Evolutionary conservation across 2,888 invertebrate genomes (phyloP), one percentile per base, ranked within the genome.

Genomic region (Ophion costatus): DNA sequence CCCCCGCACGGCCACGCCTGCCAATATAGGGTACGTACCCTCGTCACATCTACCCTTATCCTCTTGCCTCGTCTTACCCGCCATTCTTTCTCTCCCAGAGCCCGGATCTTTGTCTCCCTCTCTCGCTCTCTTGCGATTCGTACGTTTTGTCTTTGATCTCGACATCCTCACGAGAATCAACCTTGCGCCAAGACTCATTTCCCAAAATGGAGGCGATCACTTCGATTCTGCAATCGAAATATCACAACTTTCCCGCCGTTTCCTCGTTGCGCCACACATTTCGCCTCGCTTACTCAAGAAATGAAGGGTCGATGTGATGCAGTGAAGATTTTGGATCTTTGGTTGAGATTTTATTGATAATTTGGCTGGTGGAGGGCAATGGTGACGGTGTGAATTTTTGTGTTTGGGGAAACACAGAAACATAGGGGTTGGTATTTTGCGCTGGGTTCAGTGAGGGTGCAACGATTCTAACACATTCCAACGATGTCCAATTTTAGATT

Each of bases 21-120:
- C 93, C 93, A 92, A 93, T 93, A 93, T 92, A 92, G 91, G 91
- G 90, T 91, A 91, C 89, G 90, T 91, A 92, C 92, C 92, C 92
- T 92, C 92, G 92, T 92, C 92, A 88, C 87, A 87, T 83, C 88
- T 87, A 88, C 88, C 88, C 88, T 88, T 87, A 64, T 71, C 56
- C 64, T 81, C 85, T 83, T 61, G 51, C 79, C 80, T 86, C 80
- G 74, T 87, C 86, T 88, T 84, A 87, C 84, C 87, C 88, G 87
- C 87, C 88, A 87, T 88, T 88, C 82, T 88, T 87, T 88, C 51
- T 51, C 78, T 82, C 64, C 38, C 59, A 38, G 51, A 20, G n/a
- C 24, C 38, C 63, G 63, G 22, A 57, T 79, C 64, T 74, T 87
- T 87, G 83, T 85, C 56, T 73, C 56, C 66, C 79, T 29, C 67